phyloP scores from a whole-genome alignment of 2,888 invertebrate genomes.

The Melanophora roralis region DNA sequence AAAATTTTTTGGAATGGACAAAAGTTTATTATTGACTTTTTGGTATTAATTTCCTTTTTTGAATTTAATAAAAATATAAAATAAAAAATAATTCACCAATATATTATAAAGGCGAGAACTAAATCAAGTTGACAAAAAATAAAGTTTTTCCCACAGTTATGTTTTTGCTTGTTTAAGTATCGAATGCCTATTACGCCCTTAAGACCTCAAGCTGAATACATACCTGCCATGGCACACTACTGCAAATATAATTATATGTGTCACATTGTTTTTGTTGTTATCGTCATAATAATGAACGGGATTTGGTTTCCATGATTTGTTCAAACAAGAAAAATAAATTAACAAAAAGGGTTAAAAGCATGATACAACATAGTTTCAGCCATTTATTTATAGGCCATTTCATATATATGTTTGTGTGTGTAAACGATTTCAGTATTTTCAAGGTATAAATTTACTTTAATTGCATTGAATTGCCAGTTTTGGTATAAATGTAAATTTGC shows the following conservation, averaged over 20 bases:
- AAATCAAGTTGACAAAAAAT: no score
- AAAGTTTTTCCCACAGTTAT: no score
- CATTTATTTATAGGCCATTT: conserved; percentile 9
- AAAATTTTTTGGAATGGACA: no score
- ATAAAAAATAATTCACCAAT: no score
- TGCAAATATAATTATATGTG: conserved; percentile 2
- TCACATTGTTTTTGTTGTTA: neutral
- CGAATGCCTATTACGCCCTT: no score
- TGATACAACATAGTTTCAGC: neutral
- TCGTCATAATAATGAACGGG: conserved; percentile 35
- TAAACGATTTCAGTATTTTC: neutral
- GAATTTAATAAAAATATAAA: no score
- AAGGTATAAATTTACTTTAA: conserved; percentile 24
- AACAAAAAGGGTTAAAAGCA: conserved; percentile 5
- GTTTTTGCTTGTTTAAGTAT: no score
- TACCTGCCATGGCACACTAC: neutral
- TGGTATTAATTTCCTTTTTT: no score
- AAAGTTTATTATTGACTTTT: no score
- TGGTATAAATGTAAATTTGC: conserved; percentile 20
- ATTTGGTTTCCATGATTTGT: conserved; percentile 28
- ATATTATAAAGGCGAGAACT: no score
- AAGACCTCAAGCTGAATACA: neutral
- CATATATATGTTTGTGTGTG: no score
- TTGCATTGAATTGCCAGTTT: neutral
- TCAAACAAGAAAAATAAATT: conserved; percentile 38